Conservation (phyloP, 2,797 vertebrate species). For the Cygnus olor region DNA sequence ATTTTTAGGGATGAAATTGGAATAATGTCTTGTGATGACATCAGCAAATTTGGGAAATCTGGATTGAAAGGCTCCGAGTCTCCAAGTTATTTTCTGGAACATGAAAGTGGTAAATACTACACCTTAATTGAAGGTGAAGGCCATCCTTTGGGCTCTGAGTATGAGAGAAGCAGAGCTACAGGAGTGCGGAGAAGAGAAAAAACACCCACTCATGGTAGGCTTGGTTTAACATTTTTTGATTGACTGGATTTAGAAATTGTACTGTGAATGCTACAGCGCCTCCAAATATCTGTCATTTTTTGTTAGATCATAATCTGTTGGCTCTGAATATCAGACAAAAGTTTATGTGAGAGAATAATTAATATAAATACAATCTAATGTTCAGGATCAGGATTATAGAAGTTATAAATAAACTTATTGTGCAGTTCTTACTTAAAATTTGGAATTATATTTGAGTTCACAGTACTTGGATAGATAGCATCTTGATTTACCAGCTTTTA, state of each 20-base stretch:
- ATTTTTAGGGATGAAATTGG: conserved; percentile 86
- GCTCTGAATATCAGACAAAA: not conserved
- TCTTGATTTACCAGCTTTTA: not conserved
- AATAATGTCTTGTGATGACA: conserved; percentile 90
- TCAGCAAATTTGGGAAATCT: conserved; percentile 88
- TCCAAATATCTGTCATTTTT: not conserved
- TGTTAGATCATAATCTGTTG: not conserved
- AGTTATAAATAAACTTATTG: not conserved
- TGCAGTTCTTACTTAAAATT: not conserved
- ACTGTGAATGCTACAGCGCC: not conserved
- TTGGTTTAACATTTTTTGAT: not conserved
- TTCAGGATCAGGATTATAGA: not conserved
- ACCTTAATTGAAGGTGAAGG: conserved; percentile 88
- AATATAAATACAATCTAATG: not conserved
- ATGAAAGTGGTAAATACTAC: conserved; percentile 90
- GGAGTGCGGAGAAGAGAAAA: conserved; percentile 90
- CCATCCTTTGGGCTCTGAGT: conserved; percentile 81
- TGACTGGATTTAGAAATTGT: not conserved
- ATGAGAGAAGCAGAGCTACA: conserved; percentile 84
- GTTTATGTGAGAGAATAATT: not conserved
- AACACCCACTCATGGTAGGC: conserved; percentile 90
- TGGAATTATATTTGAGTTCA: not conserved
- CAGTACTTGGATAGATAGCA: not conserved
- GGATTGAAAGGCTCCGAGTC: conserved; percentile 88
- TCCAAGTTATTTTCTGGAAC: conserved; percentile 89